Evolutionary conservation across 2,113 vertebrate genomes (phyloP), one percentile per base, ranked within the genome.

Genomic region (Mesitornis unicolor): DNA sequence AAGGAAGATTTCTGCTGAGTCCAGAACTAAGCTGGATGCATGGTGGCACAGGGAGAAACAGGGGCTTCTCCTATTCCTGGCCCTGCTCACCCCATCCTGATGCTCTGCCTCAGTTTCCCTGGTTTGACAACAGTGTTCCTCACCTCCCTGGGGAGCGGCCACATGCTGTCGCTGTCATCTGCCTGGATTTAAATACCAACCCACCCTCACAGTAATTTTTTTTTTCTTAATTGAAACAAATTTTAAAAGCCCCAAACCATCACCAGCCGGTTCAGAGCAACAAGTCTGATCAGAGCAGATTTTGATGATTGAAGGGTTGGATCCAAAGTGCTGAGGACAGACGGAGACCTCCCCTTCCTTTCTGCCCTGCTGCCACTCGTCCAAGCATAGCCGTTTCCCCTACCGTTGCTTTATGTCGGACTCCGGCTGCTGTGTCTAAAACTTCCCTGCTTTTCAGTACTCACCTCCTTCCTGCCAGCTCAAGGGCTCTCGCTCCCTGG

Each of bases 391-490:
- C 77, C 71, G 25, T 67, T 93, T 86, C 50, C 59, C 83, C 2
- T 4, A 56, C 80, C 60, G 50, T 48, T 60, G n/a, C 42, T 83
- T 67, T 21, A 6, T 2, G 5, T 40, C 5, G 2, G 40, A 47
- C 73, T 76, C 81, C 0, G 3, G n/a, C 79, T 80, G 64, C 79
- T 60, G 88, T 64, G 35, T 90, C 93, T 86, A 86, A 78, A 95
- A 93, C 90, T 96, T 88, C 10, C 1, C 42, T 0, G 6, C 80
- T 89, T 95, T 88, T 95, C 95, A 2, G 0, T 35, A 51, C 74
- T 94, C 92, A 73, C 93, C 92, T 95, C 88, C 92, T 81, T 93
- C 79, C 86, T 93, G 95, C 92, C 96, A 97, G 96, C 96, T 95
- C 90, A 96, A 94, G 95, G 93, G 95, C 96, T 95, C 85, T 90